These are phyloP conservation scores for Paradisaea rubra DNA, from an alignment of 2,113 vertebrate genomes.

Conservation along the genomic window DNA sequence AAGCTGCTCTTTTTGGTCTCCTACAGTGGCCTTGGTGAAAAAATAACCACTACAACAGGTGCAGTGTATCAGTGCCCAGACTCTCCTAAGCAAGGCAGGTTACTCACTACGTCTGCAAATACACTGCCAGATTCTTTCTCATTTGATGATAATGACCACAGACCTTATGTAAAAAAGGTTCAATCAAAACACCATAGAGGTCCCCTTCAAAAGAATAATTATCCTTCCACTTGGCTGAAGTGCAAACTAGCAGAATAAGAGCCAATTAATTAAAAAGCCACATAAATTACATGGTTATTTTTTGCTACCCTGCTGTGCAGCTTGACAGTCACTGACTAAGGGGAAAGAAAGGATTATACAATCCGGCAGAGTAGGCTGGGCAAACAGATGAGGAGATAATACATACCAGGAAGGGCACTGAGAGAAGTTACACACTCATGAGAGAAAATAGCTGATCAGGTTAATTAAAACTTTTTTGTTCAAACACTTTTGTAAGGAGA, in stretches of 20 bases:
- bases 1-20: neutral
- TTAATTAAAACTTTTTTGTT: neutral
- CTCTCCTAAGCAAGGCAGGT: neutral
- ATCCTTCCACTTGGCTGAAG: neutral
- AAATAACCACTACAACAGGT: neutral
- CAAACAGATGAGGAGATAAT: neutral
- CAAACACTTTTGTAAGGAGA: neutral
- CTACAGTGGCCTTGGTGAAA: neutral
- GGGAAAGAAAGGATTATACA: neutral
- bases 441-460: neutral
- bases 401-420: neutral
- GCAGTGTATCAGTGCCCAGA: neutral
- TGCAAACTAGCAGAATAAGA: neutral
- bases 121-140: neutral
- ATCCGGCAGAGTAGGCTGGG: neutral
- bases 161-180: neutral
- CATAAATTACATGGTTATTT: neutral
- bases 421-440: neutral
- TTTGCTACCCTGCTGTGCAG: neutral
- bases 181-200: neutral
- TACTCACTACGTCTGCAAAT: neutral
- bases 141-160: neutral
- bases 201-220: neutral
- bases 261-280: neutral
- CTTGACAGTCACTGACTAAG: neutral